Evolutionary conservation across 1,140 invertebrate species (phyloP).

Genomic region (Sogatella furcifera): DNA sequence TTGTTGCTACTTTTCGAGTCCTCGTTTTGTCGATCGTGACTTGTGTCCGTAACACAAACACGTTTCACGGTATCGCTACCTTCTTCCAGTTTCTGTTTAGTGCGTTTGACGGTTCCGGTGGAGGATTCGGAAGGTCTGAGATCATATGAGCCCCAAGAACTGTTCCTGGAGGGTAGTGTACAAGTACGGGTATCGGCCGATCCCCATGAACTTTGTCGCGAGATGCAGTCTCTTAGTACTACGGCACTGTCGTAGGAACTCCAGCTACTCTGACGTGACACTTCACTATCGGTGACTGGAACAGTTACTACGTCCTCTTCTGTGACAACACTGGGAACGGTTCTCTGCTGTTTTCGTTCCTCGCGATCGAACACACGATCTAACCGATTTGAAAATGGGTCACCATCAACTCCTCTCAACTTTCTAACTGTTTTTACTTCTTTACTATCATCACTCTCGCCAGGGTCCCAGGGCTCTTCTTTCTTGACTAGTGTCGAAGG

Average conservation of each 20-base stretch:
- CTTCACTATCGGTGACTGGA: conserved; percentile 4
- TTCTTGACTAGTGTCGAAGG: conserved; percentile 38
- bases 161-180: conserved; percentile 50
- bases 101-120: conserved; percentile 50
- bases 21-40: not conserved
- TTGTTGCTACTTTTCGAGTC: no score
- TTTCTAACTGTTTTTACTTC: conserved; percentile 21
- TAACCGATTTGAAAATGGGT: conserved; percentile 50
- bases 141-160: conserved; percentile 64
- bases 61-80: conserved; percentile 29
- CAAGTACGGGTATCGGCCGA: conserved; percentile 46
- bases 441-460: not conserved
- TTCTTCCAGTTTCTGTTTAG: conserved; percentile 62
- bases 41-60: conserved; percentile 21
- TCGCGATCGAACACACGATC: conserved; percentile 63
- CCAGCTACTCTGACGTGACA: conserved; percentile 42
- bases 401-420: conserved; percentile 1
- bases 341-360: conserved; percentile 41
- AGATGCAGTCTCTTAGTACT: conserved; percentile 46
- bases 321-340: conserved; percentile 12
- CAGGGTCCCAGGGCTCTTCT: conserved; percentile 49
- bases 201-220: conserved; percentile 75
- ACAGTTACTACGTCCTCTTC: conserved; percentile 11
- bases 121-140: conserved; percentile 28
- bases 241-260: conserved; percentile 68